A percentile compares a stretch with the other conserved stretches of the same genome.
Evolutionary conservation across 1,140 invertebrate species (phyloP).

Genomic region (Coptotermes formosanus): DNA sequence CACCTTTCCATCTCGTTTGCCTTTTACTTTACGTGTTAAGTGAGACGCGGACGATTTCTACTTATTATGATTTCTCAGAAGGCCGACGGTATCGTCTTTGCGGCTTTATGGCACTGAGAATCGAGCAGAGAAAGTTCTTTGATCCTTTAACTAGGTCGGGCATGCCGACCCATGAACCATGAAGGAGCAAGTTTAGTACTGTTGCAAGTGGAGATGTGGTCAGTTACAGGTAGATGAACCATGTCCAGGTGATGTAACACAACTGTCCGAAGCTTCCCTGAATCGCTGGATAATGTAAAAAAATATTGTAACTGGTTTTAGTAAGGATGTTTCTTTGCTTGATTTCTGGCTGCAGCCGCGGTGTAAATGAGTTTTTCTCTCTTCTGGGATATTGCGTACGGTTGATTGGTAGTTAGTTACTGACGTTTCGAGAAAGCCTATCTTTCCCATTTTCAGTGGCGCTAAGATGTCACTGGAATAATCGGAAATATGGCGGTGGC

Average conservation of each 20-base stretch:
- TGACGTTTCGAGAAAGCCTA: no score
- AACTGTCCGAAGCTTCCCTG: background rate
- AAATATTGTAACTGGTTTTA: background rate
- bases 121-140: background rate
- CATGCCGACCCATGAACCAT: background rate
- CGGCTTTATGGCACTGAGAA: constrained; percentile 1
- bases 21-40: background rate
- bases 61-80: background rate
- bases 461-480: no score
- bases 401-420: no score
- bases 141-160: background rate
- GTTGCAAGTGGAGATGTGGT: no score
- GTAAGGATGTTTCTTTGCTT: no score
- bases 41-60: background rate
- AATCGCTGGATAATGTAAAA: background rate
- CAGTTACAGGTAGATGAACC: no score
- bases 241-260: background rate
- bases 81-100: background rate
- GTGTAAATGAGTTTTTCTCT: no score
- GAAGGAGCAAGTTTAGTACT: background rate
- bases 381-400: no score
- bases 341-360: no score
- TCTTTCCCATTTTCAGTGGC: no score
- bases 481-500: no score
- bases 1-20: background rate